Base-by-base conservation (phyloP, 1,140 invertebrate species). In the Grapholita molesta region DNA sequence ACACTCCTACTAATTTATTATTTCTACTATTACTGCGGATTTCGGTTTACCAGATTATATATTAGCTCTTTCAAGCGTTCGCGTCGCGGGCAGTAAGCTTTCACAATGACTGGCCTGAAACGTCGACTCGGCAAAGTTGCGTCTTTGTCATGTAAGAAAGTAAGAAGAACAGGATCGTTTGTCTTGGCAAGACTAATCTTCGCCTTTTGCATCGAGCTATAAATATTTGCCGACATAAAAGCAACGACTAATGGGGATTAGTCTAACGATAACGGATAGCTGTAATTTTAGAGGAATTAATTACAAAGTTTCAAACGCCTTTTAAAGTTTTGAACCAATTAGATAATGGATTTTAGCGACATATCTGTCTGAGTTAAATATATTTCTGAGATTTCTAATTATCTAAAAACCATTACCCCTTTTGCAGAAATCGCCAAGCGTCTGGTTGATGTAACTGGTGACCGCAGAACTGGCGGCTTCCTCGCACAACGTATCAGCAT, bases 101-200 rank as follows among this genome's bases (percentile, higher is more conserved):
- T 1, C 4, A 21, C 15, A 48, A 48, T 18, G 18, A 2, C 38
- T 4, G 15, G 2, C 42, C 18, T 21, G 72, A 80, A 75, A 78
- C 79, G 81, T 75, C 72, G 77, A 65, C 76, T 81, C 72, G 76
- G 66, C 66, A 78, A 86, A 86, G 74, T 84, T 88, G 83, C 76
- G 78, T 81, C 84, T 84, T 88, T 88, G 86, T 86, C 84, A 83
- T 82, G 77, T 84, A 84, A 84, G 83, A 84, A 83, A 86, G 80
- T 81, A 82, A 78, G 69, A 73, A 80, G 70, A 77, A 77, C 77
- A 82, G 77, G 75, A 83, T 79, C 86, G 79, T 88, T 87, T 85
- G 82, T 85, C 81, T 86, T 80, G 67, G 53, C 68, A 74, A 69
- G 66, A 71, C 71, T 78, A 77, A 78, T 73, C 77, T 73, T 66